Evolutionary conservation across 2,888 invertebrate species (phyloP).

Genomic region (Seira sanloemensis): DNA sequence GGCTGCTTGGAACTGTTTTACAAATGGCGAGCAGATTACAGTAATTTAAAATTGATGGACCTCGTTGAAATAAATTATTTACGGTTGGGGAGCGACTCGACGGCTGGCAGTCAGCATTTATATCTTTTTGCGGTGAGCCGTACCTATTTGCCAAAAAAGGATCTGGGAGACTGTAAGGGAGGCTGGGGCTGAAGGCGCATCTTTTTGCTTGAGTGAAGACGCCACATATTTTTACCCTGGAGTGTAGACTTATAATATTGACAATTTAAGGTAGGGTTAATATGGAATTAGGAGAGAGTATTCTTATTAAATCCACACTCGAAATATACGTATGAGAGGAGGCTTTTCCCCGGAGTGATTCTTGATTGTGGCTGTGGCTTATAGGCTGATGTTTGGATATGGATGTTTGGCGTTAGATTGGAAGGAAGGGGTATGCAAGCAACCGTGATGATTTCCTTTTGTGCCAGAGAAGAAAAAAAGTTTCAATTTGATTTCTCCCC

Average conservation of each 20-base stretch:
- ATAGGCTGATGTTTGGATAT: too few species aligned
- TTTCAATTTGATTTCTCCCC: neutral
- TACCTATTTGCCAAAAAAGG: too few species aligned
- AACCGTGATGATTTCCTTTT: neutral
- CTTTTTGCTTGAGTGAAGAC: too few species aligned
- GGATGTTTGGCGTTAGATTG: neutral
- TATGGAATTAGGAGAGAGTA: neutral
- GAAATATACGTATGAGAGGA: neutral
- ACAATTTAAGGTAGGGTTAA: neutral
- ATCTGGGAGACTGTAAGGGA: too few species aligned
- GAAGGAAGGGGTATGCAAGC: neutral
- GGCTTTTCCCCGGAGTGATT: neutral
- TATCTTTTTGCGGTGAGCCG: too few species aligned
- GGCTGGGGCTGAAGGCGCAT: too few species aligned
- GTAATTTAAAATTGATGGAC: conserved; percentile 61
- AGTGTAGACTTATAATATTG: too few species aligned
- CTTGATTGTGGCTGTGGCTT: neutral
- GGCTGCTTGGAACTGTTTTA: neutral
- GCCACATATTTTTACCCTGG: too few species aligned
- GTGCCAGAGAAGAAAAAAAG: neutral
- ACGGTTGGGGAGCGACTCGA: conserved; percentile 38
- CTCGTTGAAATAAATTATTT: conserved; percentile 53
- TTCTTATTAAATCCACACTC: neutral
- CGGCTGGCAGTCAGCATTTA: too few species aligned
- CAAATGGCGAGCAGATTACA: conserved; percentile 18